Evolutionary conservation across 2,113 vertebrate species (phyloP).

Genomic region (Gasterosteus aculeatus): DNA sequence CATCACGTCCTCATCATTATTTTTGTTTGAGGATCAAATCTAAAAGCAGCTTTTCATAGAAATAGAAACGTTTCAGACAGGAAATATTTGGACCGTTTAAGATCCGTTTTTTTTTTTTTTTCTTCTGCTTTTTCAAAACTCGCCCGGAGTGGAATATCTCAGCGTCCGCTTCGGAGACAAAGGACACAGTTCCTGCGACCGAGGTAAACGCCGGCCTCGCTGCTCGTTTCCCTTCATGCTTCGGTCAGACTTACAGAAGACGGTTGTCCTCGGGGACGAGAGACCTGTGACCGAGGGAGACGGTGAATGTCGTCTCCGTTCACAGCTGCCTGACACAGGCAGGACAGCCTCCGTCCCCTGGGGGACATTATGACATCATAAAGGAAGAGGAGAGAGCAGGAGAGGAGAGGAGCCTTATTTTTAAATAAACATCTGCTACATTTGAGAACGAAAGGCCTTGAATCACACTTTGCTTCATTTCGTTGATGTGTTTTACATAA

Average conservation of each 20-base stretch:
- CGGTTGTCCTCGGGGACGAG: constrained; percentile 26
- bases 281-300: constrained; percentile 43
- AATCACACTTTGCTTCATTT: not conserved
- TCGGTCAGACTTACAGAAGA: constrained; percentile 61
- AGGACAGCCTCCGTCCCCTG: constrained; percentile 19
- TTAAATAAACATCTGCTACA: not conserved
- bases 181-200: not conserved
- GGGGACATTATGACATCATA: not conserved
- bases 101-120: not conserved
- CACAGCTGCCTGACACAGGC: constrained; percentile 36
- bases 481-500: too few species aligned
- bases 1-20: not conserved
- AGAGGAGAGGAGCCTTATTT: not conserved
- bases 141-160: not conserved
- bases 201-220: constrained; percentile 30
- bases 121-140: not conserved
- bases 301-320: constrained; percentile 54
- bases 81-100: not conserved
- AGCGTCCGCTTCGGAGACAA: constrained; percentile 1
- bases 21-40: not conserved
- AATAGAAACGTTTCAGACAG: not conserved
- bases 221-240: constrained; percentile 39
- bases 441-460: not conserved
- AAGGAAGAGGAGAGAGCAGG: not conserved
- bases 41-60: not conserved